Base-by-base conservation (phyloP, 2,113 vertebrate species). In the Sialia sialis region DNA sequence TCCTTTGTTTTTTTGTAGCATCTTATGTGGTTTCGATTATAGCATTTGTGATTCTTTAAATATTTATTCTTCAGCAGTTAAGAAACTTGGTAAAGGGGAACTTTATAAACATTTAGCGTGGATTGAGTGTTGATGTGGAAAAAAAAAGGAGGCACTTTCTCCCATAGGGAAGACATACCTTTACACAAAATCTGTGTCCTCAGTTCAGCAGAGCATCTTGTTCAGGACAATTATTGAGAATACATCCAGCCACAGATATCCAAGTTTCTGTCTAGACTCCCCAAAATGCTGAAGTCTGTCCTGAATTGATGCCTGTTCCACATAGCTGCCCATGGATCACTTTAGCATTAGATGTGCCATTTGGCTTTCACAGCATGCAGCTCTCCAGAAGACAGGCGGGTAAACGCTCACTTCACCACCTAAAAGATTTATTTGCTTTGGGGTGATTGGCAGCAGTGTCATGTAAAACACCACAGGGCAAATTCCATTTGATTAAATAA, bases 41-140 rank as follows among this genome's bases (percentile, higher is more conserved):
- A 87, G 88, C 30, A 78, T 93, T 90, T 85, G 89, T 93, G 78
- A 90, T 84, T 95, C 93, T 96, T 95, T 90, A 95, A 94, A 96
- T 91, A 94, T 85, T 94, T 93, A 72, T 84, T 90, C 74, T 90
- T 79, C 74, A 84, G 90, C 73, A 85, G 91, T 87, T 84, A 83
- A 92, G 52, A 74, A 96, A 93, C 75, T 81, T 86, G 91, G 67
- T 93, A 60, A 88, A 85, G 87, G 82, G 67, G 66, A 86, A 85
- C 79, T 89, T 94, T 70, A 84, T 89, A 89, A 80, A 85, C 56
- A 87, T 83, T 94, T 94, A 78, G 78, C 16, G 11, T 34, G 76
- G 79, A 70, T 80, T 9, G 64, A 81, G 58, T 52, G 81, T 87
- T 88, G 85, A 85, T 30, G 25, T 38, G 62, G 81, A 93, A 94